Evolutionary conservation across 1,140 invertebrate species (phyloP).

Genomic region (Lordiphosa collinella): DNA sequence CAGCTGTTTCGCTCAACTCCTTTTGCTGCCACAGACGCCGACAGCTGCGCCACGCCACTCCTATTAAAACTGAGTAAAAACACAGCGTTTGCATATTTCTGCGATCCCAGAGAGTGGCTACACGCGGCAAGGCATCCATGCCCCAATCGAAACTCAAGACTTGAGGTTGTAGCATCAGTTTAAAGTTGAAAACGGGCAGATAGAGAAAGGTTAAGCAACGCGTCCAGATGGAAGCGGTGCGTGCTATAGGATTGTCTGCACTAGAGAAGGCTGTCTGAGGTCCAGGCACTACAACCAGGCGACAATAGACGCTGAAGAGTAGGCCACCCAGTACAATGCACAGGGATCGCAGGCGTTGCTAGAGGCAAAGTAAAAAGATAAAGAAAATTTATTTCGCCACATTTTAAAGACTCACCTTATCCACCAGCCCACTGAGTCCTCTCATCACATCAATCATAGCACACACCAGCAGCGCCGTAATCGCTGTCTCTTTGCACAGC

Average conservation of each 20-base stretch:
- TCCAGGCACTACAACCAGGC: conserved; percentile 84
- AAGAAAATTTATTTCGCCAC: not conserved
- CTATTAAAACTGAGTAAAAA: conserved; percentile 85
- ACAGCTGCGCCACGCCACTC: conserved; percentile 79
- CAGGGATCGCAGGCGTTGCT: conserved; percentile 85
- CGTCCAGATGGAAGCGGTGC: conserved; percentile 85
- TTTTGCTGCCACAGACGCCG: conserved; percentile 27
- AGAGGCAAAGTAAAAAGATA: conserved; percentile 67
- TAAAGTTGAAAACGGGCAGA: conserved; percentile 92
- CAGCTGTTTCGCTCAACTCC: conserved; percentile 3
- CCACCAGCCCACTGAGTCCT: conserved; percentile 78
- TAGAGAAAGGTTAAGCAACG: conserved; percentile 92
- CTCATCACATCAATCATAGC: conserved; percentile 86
- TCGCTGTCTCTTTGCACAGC: conserved; percentile 94
- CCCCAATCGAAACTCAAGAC: conserved; percentile 96
- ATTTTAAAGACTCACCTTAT: conserved; percentile 56
- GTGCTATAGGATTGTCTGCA: conserved; percentile 94
- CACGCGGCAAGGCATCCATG: conserved; percentile 93
- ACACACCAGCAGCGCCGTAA: conserved; percentile 94
- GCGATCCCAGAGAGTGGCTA: conserved; percentile 86
- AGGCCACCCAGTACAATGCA: conserved; percentile 82
- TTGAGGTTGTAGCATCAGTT: conserved; percentile 89
- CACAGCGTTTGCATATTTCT: conserved; percentile 86
- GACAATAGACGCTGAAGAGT: conserved; percentile 82
- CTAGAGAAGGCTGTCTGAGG: conserved; percentile 89